phyloP scores from a whole-genome alignment of 2,113 vertebrate genomes.

The Scomber colias region DNA sequence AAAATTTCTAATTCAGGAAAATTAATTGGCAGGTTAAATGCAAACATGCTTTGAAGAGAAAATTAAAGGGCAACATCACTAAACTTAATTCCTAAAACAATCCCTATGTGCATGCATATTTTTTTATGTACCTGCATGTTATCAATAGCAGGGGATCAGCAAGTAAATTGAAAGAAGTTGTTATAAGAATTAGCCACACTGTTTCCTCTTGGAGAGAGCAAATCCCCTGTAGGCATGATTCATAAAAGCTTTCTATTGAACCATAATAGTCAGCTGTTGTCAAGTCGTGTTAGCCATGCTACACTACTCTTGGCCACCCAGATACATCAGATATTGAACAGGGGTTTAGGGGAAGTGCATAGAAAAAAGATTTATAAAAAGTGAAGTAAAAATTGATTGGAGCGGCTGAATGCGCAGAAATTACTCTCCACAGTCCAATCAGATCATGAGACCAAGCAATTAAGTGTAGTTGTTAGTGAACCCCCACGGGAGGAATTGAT shows the following conservation, averaged over 20 bases:
- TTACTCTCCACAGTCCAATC: background rate
- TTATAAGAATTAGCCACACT: background rate
- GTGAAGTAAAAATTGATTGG: background rate
- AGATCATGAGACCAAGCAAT: background rate
- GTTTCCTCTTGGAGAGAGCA: background rate
- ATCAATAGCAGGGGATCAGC: background rate
- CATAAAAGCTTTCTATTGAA: background rate
- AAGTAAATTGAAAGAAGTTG: background rate
- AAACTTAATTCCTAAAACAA: too few relatives aligned
- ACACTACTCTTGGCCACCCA: background rate
- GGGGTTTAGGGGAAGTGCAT: background rate
- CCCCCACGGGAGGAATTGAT: background rate
- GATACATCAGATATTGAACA: background rate
- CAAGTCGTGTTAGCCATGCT: background rate
- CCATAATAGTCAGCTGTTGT: background rate
- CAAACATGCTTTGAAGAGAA: too few relatives aligned
- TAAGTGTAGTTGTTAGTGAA: background rate
- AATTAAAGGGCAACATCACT: too few relatives aligned
- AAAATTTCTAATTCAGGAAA: too few relatives aligned
- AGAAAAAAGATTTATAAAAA: background rate
- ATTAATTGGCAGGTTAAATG: too few relatives aligned
- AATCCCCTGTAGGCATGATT: background rate
- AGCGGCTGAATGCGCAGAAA: background rate
- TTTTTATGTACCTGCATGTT: background rate
- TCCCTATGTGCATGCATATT: too few relatives aligned